Conservation (phyloP, 1,140 invertebrate species). For the Hylaeus volcanicus region DNA sequence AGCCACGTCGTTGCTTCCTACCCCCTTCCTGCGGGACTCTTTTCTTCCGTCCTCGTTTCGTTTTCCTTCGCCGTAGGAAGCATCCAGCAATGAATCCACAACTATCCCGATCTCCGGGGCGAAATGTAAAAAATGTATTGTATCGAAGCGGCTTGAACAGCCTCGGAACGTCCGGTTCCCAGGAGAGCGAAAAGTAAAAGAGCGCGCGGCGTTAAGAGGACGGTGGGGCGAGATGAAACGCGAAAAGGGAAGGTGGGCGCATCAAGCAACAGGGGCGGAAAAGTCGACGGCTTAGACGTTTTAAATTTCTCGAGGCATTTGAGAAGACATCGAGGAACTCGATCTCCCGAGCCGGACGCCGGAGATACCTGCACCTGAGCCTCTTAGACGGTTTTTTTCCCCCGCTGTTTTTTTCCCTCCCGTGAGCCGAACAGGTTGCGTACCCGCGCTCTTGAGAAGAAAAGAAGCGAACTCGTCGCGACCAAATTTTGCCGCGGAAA, state of each 20-base stretch:
- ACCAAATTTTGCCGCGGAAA: constrained; percentile 39
- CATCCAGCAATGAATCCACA: no score
- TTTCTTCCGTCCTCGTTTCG: neutral
- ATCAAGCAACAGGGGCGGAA: constrained; percentile 64
- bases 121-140: neutral
- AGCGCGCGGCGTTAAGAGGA: neutral
- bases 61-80: no score
- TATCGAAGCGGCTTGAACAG: neutral
- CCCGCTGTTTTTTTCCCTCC: neutral
- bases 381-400: constrained; percentile 70
- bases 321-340: constrained; percentile 77
- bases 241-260: constrained; percentile 5
- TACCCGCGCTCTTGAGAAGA: neutral
- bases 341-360: constrained; percentile 79
- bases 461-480: constrained; percentile 2
- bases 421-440: constrained; percentile 53
- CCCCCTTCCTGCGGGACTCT: neutral
- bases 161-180: neutral
- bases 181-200: neutral
- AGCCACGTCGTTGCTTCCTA: no score
- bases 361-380: constrained; percentile 77
- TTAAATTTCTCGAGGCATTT: constrained; percentile 77
- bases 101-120: no score
- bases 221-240: neutral
- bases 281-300: constrained; percentile 77